Evolutionary conservation across 2,888 invertebrate species (phyloP).

Genomic region (Pollenia labialis): DNA sequence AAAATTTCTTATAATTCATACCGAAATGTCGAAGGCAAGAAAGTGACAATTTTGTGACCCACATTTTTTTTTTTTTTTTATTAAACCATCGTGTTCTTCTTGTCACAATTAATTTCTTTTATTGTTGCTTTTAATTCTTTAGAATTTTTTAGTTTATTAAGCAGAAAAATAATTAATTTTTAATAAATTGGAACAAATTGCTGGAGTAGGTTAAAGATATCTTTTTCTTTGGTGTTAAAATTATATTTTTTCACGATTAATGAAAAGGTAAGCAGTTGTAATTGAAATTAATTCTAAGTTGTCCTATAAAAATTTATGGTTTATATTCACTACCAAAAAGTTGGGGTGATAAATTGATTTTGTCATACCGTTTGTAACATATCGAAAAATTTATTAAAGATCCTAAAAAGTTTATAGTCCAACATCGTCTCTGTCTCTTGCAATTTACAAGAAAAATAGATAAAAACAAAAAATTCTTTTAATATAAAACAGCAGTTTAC

Average conservation of each 20-base stretch:
- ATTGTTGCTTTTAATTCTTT: constrained; percentile 11
- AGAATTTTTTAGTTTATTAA: constrained; percentile 40
- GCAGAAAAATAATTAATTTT: constrained; percentile 32
- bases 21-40: constrained; percentile 6
- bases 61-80: constrained; percentile 21
- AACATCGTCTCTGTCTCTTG: no score
- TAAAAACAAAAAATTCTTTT: no score
- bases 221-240: background rate
- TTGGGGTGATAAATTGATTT: no score
- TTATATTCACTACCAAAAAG: no score
- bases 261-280: no score
- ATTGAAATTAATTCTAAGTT: no score
- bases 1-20: constrained; percentile 43
- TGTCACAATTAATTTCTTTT: constrained; percentile 46
- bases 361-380: no score
- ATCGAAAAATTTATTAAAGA: no score
- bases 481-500: no score
- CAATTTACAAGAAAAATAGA: no score
- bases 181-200: constrained; percentile 35
- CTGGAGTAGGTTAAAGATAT: constrained; percentile 23
- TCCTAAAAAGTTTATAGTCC: no score
- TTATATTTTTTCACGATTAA: background rate
- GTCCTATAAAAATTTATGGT: no score
- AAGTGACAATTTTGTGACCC: constrained; percentile 31
- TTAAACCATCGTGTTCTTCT: constrained; percentile 18